Conservation (phyloP, 2,113 vertebrate species). For the Canis aureus region DNA sequence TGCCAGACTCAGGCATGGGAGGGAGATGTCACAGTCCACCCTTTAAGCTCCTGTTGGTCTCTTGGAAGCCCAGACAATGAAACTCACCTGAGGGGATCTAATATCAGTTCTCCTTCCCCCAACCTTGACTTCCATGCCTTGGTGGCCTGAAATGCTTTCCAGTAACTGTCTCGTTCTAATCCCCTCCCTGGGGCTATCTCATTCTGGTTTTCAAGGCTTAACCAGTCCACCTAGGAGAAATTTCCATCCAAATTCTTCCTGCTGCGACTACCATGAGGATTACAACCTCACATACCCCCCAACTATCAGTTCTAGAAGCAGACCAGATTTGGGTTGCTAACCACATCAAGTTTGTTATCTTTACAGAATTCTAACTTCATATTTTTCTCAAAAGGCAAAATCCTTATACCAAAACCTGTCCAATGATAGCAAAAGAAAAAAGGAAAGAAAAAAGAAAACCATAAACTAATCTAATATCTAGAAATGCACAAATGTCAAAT, state of each 20-base stretch:
- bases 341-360: neutral
- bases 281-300: neutral
- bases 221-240: neutral
- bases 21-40: neutral
- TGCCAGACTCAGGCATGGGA: neutral
- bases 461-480: constrained; percentile 13
- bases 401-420: neutral
- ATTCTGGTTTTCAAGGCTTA: neutral
- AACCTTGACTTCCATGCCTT: neutral
- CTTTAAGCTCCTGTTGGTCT: neutral
- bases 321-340: neutral
- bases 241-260: neutral
- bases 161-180: neutral
- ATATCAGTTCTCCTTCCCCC: neutral
- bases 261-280: neutral
- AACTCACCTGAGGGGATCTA: neutral
- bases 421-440: neutral
- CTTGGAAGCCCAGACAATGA: constrained; percentile 2
- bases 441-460: neutral
- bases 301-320: neutral
- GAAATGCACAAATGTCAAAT: neutral
- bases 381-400: constrained; percentile 17
- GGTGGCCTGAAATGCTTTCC: neutral
- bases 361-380: neutral
- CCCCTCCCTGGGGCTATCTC: neutral